Base-by-base conservation (phyloP, 2,888 invertebrate species). In the Amitus sp. region DNA sequence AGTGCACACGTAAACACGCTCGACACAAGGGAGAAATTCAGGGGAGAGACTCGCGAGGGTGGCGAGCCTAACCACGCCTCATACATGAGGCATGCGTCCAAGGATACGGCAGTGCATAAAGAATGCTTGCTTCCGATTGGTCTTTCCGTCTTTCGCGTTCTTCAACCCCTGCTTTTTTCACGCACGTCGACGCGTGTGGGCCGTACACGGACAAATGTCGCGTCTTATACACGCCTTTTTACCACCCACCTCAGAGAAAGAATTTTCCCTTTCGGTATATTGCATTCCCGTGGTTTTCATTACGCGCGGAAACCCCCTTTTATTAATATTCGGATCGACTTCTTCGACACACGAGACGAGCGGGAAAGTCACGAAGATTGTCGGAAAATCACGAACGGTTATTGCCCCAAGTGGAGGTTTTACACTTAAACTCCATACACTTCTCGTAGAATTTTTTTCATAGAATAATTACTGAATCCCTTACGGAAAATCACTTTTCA, bases 121-220 rank as follows among this genome's bases (percentile, higher is more conserved):
- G 79, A 79, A 79, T 75, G 75, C 79, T 72, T 70, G 79, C 78
- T 80, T 79, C 79, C 80, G 80, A 80, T 80, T 80, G 80, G 80
- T 79, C 74, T 76, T 62, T 64, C 56, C 64, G 54, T 65, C 66
- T 69, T n/a, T 56, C 66, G 68, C 60, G 63, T 67, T 66, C 63
- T 65, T 68, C 67, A 67, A 69, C 70, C 71, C 67, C 72, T 68
- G 53, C 47, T 58, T 58, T 66, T 56, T 37, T 15, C 59, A 57
- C 61, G 62, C 54, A 53, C 69, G 62, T 62, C 61, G 57, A 62
- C 63, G 57, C 56, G 56, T 58, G 61, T 59, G 37, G 30, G 10
- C 52, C 54, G 58, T 58, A 65, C 58, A 58, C 61, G 54, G 30
- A 28, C 17, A 5, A 37, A 13, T 15, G 13, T 15, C 5, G 9